phyloP scores from a whole-genome alignment of 2,888 invertebrate species.

The Dichetophora obliterata region DNA sequence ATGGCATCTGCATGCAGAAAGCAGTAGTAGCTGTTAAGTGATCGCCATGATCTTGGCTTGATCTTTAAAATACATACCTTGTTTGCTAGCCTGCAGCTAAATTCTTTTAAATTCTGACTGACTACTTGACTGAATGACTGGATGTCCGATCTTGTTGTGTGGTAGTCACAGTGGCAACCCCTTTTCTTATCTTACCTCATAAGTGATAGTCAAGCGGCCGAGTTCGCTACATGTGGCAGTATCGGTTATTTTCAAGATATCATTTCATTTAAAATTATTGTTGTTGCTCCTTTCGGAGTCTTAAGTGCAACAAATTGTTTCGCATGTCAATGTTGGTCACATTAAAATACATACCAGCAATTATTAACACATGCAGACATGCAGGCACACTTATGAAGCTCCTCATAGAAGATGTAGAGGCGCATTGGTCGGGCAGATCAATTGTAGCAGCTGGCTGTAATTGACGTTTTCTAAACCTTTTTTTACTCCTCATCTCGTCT shows the following conservation, averaged over 20 bases:
- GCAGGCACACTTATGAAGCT: not conserved
- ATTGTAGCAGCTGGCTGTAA: slow-evolving; percentile 22
- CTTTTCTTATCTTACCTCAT: not conserved
- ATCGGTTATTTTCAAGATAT: not conserved
- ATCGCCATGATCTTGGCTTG: slow-evolving; percentile 8
- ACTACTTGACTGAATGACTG: slow-evolving; percentile 39
- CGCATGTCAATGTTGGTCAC: slow-evolving; percentile 17
- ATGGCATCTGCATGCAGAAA: not conserved
- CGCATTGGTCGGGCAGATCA: not conserved
- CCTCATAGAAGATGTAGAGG: too few species aligned
- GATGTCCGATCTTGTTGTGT: slow-evolving; percentile 11
- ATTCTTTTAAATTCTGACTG: slow-evolving; percentile 3
- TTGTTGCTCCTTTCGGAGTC: not conserved
- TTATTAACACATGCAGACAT: slow-evolving; percentile 5
- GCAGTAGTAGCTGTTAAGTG: slow-evolving; percentile 16
- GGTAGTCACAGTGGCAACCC: not conserved
- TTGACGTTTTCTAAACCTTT: not conserved
- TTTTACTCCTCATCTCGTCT: not conserved
- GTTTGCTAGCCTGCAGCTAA: slow-evolving; percentile 39
- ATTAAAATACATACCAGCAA: slow-evolving; percentile 5
- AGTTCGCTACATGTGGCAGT: not conserved
- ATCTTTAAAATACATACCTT: not conserved
- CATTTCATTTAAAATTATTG: not conserved
- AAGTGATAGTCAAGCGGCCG: not conserved
- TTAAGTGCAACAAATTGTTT: slow-evolving; percentile 14